phyloP scores from a whole-genome alignment of 2,888 invertebrate genomes.

The Osmoderma eremita region DNA sequence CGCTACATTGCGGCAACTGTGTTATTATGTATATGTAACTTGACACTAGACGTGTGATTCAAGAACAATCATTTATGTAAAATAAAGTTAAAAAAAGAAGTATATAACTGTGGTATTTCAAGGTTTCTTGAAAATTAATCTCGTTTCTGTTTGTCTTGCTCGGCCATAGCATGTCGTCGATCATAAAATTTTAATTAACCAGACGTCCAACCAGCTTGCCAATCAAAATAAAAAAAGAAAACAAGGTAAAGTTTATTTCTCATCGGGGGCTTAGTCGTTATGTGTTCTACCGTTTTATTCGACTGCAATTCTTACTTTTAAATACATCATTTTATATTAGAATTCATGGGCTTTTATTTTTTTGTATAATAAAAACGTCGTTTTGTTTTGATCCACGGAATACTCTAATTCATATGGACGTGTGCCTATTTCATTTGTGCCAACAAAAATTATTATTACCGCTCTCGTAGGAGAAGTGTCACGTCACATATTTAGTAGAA shows the following conservation, averaged over 20 bases:
- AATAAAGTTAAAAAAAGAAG: conserved; percentile 47
- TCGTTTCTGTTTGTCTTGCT: conserved; percentile 22
- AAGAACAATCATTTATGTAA: conserved; percentile 58
- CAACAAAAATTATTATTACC: conserved; percentile 54
- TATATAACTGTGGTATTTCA: conserved; percentile 53
- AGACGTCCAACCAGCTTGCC: conserved; percentile 11
- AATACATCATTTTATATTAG: no score
- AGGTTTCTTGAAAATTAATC: conserved; percentile 44
- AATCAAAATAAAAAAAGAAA: not conserved
- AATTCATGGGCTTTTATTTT: not conserved
- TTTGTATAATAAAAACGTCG: not conserved
- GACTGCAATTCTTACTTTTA: conserved; percentile 6
- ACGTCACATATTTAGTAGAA: conserved; percentile 61
- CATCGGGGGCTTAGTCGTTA: conserved; percentile 30
- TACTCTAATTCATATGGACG: conserved; percentile 45
- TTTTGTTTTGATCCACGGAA: conserved; percentile 6
- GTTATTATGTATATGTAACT: conserved; percentile 61
- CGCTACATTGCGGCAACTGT: conserved; percentile 46
- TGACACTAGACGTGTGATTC: conserved; percentile 60
- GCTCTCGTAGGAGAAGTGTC: conserved; percentile 59
- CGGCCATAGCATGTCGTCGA: conserved; percentile 28
- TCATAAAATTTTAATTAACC: conserved; percentile 11
- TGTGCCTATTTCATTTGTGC: conserved; percentile 61
- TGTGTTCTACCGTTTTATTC: conserved; percentile 4
- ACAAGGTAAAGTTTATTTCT: conserved; percentile 14